Evolutionary conservation across 2,113 vertebrate genomes (phyloP).

Genomic region (Apodemus speciosus): DNA sequence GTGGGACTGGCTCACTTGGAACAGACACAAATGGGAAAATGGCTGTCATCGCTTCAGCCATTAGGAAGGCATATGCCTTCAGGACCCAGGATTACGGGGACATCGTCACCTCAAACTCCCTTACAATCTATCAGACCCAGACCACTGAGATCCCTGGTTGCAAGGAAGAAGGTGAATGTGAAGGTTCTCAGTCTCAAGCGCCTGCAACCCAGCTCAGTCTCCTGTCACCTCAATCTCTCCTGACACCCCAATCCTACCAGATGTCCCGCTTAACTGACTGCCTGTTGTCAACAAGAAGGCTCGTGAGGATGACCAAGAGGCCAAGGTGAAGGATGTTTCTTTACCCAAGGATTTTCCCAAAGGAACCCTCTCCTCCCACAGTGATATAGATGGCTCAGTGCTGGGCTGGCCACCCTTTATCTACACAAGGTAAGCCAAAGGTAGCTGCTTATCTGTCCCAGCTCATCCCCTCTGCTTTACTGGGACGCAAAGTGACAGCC

Average conservation of each 20-base stretch:
- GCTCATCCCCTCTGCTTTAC: background rate
- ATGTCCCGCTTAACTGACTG: accelerated
- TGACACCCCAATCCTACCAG: accelerated
- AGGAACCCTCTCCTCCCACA: background rate
- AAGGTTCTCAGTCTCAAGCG: accelerated
- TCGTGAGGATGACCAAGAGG: background rate
- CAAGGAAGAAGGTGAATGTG: accelerated
- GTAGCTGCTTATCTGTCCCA: conserved; percentile 42
- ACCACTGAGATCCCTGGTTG: background rate
- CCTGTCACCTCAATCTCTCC: background rate
- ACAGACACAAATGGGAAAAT: too few relatives aligned
- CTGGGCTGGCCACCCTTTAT: background rate
- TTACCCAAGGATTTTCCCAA: background rate
- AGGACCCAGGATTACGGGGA: accelerated
- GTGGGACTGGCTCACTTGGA: accelerated
- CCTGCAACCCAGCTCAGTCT: background rate
- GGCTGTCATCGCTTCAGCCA: accelerated
- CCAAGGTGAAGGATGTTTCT: background rate
- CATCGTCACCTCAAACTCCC: accelerated
- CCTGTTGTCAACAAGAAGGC: accelerated
- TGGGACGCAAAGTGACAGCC: background rate
- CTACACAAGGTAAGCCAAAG: conserved; percentile 28
- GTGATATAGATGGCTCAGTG: background rate
- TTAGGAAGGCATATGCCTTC: too few relatives aligned
- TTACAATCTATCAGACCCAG: accelerated